Percentiles rank a stretch among this genome's conserved stretches.
Evolutionary conservation across 2,113 vertebrate genomes (phyloP).

Genomic region (Urocitellus parryii): DNA sequence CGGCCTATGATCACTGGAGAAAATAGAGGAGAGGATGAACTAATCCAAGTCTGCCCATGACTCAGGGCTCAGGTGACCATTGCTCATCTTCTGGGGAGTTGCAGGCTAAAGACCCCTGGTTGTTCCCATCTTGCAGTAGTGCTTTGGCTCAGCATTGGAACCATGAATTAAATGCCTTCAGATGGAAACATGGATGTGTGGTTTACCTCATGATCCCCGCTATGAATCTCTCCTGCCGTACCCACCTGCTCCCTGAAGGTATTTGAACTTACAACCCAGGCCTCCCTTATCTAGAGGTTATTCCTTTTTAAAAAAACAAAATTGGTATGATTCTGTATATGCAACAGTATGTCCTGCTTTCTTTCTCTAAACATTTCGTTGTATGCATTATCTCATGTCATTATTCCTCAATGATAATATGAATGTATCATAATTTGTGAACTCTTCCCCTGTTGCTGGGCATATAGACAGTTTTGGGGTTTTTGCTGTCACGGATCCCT

Average conservation of each 20-base stretch:
- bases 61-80: not conserved
- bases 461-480: not conserved
- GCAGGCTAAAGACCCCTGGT: not conserved
- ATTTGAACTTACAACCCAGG: not conserved
- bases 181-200: not conserved
- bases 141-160: not conserved
- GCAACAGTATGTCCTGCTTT: not conserved
- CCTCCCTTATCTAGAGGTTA: not conserved
- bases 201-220: not conserved
- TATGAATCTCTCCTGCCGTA: not conserved
- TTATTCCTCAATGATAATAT: conserved; percentile 12
- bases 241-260: not conserved
- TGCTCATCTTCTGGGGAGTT: not conserved
- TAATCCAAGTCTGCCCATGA: not conserved
- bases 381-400: not conserved
- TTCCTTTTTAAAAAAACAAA: not conserved
- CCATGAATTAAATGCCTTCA: not conserved
- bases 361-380: not conserved
- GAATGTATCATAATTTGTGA: not conserved
- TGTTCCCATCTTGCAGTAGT: not conserved
- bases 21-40: not conserved
- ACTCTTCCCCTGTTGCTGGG: not conserved
- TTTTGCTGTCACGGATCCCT: not conserved
- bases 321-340: not conserved
- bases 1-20: not conserved